phyloP scores from a whole-genome alignment of 2,113 vertebrate species.

The Channa maculata region DNA sequence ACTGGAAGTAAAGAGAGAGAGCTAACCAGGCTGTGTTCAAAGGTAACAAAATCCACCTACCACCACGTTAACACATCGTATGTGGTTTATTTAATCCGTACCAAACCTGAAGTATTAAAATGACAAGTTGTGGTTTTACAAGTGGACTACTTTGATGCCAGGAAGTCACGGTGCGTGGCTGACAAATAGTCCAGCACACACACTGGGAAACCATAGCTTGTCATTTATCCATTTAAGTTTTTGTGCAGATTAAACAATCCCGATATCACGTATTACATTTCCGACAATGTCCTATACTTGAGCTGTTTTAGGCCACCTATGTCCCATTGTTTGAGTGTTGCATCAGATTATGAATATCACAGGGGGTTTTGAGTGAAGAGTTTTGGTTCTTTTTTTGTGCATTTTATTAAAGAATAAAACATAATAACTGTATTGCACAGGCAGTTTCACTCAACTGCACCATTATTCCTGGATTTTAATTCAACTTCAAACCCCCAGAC shows the following conservation, averaged over 20 bases:
- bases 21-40: too few species aligned
- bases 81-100: too few species aligned
- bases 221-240: too few species aligned
- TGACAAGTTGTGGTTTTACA: too few species aligned
- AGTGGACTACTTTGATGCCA: too few species aligned
- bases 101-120: too few species aligned
- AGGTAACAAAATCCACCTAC: neutral
- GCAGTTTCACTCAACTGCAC: neutral
- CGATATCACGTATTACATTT: too few species aligned
- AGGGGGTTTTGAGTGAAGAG: neutral
- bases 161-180: too few species aligned
- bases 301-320: neutral
- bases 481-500: slow-evolving; percentile 17
- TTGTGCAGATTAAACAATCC: neutral
- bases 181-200: too few species aligned
- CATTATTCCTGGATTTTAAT: slow-evolving; percentile 31
- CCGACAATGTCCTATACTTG: neutral
- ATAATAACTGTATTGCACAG: neutral
- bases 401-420: slow-evolving; percentile 14
- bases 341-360: slow-evolving; percentile 3
- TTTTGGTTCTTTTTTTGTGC: neutral
- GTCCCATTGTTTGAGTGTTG: slow-evolving; percentile 1
- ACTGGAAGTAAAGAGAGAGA: neutral
- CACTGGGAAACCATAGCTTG: too few species aligned
- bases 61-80: too few species aligned